Evolutionary conservation across 1,140 invertebrate species (phyloP).

Genomic region (Rhyzopertha dominica): DNA sequence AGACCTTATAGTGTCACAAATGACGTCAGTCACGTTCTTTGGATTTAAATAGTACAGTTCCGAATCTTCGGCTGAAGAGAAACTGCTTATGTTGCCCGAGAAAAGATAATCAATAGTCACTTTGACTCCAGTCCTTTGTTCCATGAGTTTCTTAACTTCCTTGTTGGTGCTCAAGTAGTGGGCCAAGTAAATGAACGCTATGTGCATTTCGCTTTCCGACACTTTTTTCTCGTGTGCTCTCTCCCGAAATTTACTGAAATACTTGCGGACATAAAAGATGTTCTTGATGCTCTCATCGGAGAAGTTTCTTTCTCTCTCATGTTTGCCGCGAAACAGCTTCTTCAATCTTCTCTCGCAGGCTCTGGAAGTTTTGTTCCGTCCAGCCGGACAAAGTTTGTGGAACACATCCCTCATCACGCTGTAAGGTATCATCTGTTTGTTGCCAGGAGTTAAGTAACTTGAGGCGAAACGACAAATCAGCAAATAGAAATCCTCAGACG

Average conservation of each 20-base stretch:
- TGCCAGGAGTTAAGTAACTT: constrained; percentile 56
- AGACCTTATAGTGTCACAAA: constrained; percentile 48
- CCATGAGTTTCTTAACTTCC: constrained; percentile 13
- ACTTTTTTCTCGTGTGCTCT: no score
- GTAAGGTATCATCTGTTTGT: constrained; percentile 48
- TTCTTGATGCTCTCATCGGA: no score
- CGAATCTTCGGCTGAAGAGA: constrained; percentile 26
- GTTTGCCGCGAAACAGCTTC: constrained; percentile 9
- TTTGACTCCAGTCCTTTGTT: constrained; percentile 17
- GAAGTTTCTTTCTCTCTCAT: no score
- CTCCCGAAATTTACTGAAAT: no score
- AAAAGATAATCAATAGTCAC: constrained; percentile 18
- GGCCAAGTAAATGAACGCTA: constrained; percentile 1
- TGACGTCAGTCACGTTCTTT: constrained; percentile 48
- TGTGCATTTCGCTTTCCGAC: background rate
- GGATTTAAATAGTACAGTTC: constrained; percentile 42
- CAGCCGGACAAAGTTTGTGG: constrained; percentile 50
- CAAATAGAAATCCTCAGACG: constrained; percentile 59
- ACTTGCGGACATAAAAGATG: no score
- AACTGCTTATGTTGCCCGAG: background rate
- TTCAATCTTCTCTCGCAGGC: constrained; percentile 19
- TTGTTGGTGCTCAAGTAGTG: constrained; percentile 12
- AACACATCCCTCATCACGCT: constrained; percentile 58
- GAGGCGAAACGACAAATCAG: constrained; percentile 64
- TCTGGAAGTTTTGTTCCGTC: constrained; percentile 60